Evolutionary conservation across 2,888 invertebrate species (phyloP).

Genomic region (Panopea generosa): DNA sequence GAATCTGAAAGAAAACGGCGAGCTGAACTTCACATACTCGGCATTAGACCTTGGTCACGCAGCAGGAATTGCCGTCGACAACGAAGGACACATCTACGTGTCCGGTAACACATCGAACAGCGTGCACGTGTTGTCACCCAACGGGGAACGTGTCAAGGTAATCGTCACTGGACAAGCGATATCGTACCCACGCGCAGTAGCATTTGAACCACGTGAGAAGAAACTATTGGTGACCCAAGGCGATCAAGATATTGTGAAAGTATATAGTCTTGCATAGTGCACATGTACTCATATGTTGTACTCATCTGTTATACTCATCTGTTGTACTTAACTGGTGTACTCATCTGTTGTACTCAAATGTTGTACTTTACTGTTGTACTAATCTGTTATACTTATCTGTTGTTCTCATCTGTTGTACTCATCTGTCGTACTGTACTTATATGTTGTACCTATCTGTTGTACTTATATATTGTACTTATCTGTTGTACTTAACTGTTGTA

Average conservation of each 20-base stretch:
- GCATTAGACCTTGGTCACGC: slow-evolving; percentile 65
- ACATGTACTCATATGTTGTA: too few relatives aligned
- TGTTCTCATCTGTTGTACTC: too few relatives aligned
- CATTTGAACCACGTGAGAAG: slow-evolving; percentile 64
- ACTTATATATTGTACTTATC: too few relatives aligned
- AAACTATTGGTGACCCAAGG: slow-evolving; percentile 68
- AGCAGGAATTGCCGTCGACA: slow-evolving; percentile 62
- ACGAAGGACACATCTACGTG: slow-evolving; percentile 64
- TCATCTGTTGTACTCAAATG: too few relatives aligned
- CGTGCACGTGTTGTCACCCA: slow-evolving; percentile 63
- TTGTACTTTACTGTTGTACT: too few relatives aligned
- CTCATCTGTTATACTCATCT: too few relatives aligned
- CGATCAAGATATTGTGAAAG: slow-evolving; percentile 63
- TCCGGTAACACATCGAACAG: slow-evolving; percentile 65
- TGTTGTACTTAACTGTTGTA: too few relatives aligned
- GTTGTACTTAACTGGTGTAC: too few relatives aligned
- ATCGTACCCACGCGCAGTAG: slow-evolving; percentile 67
- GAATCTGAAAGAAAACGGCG: slow-evolving; percentile 60
- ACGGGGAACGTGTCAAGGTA: slow-evolving; percentile 61
- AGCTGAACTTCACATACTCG: slow-evolving; percentile 64
- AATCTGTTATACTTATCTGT: too few relatives aligned
- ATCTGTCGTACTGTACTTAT: too few relatives aligned
- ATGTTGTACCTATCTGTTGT: too few relatives aligned
- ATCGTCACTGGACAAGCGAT: slow-evolving; percentile 62
- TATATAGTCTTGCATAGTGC: slow-evolving; percentile 54